phyloP scores from a whole-genome alignment of 92 coral and sea anemone species.

The Virgularia gustaviana region DNA sequence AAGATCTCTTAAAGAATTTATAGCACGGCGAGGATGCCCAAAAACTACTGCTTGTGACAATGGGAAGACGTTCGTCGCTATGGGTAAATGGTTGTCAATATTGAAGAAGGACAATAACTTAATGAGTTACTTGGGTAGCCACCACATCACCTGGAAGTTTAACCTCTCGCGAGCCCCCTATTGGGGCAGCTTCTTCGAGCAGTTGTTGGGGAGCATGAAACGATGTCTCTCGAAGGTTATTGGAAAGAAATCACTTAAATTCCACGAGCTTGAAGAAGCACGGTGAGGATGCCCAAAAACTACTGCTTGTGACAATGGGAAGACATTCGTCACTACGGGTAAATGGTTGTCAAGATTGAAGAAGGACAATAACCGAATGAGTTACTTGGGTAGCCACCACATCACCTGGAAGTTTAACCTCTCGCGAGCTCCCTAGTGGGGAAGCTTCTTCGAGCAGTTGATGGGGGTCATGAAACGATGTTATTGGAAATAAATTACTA shows the following conservation, averaged over 20 bases:
- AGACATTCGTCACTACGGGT: slow-evolving; percentile 31
- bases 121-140: slow-evolving; percentile 24
- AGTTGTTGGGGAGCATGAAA: slow-evolving; percentile 43
- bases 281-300: too few species aligned
- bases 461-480: slow-evolving; percentile 41
- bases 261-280: slow-evolving; percentile 2
- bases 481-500: neutral
- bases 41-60: slow-evolving; percentile 31
- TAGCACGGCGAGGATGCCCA: slow-evolving; percentile 47
- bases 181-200: slow-evolving; percentile 42
- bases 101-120: slow-evolving; percentile 17
- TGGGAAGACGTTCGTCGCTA: slow-evolving; percentile 35
- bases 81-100: slow-evolving; percentile 37
- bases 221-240: slow-evolving; percentile 12
- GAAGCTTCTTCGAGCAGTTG: slow-evolving; percentile 37
- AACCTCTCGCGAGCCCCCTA: slow-evolving; percentile 43
- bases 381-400: slow-evolving; percentile 23
- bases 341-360: slow-evolving; percentile 34
- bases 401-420: slow-evolving; percentile 45
- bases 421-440: slow-evolving; percentile 46
- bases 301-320: slow-evolving; percentile 47
- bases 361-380: slow-evolving; percentile 18
- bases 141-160: slow-evolving; percentile 38
- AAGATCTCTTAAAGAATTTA: slow-evolving; percentile 43
- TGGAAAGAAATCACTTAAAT: neutral